A percentile compares a stretch with the other conserved stretches of the same genome.
Conservation (phyloP, 2,888 invertebrate genomes). For the Ochropleura leucogaster region DNA sequence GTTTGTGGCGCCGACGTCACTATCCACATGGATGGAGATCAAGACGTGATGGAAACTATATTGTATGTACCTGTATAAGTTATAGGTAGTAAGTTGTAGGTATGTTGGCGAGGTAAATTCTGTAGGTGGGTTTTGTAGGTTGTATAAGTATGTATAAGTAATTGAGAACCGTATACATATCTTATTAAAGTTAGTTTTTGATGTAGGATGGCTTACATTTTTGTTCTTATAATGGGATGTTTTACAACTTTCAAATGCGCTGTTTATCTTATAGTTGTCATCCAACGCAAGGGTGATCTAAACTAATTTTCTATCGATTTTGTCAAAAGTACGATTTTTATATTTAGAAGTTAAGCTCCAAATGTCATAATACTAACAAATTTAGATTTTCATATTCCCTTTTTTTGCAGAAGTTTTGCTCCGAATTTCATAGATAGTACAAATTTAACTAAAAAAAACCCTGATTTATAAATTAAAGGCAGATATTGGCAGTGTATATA, state of each 20-base stretch:
- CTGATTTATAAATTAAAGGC: not conserved
- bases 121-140: not conserved
- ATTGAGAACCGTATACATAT: not conserved
- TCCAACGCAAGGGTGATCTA: not conserved
- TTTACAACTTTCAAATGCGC: not conserved
- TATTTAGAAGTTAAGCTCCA: no score
- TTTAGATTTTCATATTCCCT: no score
- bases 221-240: not conserved
- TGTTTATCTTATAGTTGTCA: not conserved
- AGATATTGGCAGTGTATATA: not conserved
- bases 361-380: no score
- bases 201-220: not conserved
- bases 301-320: not conserved
- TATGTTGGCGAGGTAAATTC: not conserved
- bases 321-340: not conserved
- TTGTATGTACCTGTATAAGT: conserved; percentile 22
- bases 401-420: no score
- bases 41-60: conserved; percentile 59
- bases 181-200: not conserved
- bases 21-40: conserved; percentile 54
- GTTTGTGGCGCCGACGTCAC: conserved; percentile 72
- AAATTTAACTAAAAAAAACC: not conserved
- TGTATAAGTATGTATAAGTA: not conserved
- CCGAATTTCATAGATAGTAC: not conserved
- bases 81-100: conserved; percentile 10